phyloP scores from a whole-genome alignment of 2,888 invertebrate genomes.

The Acanthosepion lycidas region DNA sequence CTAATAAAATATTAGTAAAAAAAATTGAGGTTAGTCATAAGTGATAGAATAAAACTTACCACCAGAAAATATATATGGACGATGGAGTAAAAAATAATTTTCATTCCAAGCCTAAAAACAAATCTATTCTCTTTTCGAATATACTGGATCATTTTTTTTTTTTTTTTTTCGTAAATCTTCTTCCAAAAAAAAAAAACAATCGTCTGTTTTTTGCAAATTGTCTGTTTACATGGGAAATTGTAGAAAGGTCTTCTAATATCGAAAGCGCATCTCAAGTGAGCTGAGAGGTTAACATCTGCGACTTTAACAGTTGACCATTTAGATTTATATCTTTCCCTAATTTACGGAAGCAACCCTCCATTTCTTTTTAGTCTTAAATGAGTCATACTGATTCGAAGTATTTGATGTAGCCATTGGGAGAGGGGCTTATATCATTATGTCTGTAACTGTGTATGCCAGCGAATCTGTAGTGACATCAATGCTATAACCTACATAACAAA shows the following conservation, averaged over 20 bases:
- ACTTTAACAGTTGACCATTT: not conserved
- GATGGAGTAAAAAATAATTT: no score
- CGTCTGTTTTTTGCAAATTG: not conserved
- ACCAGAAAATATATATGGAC: no score
- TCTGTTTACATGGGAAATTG: not conserved
- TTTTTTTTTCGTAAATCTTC: no score
- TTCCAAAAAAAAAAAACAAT: no score
- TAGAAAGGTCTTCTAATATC: not conserved
- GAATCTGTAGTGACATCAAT: not conserved
- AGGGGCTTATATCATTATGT: not conserved
- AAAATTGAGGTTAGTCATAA: no score
- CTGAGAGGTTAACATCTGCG: conserved; percentile 8
- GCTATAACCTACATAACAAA: no score
- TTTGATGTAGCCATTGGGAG: not conserved
- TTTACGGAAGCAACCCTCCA: not conserved
- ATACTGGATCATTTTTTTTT: no score
- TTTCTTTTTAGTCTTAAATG: not conserved
- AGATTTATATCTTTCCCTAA: not conserved
- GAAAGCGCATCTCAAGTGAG: not conserved
- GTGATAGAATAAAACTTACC: no score
- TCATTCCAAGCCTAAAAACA: no score
- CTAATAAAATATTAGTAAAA: no score
- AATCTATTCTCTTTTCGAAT: no score
- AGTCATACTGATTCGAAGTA: not conserved
- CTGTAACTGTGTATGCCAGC: not conserved